phyloP scores from a whole-genome alignment of 2,113 vertebrate species.

The Himantopus leucocephalus region DNA sequence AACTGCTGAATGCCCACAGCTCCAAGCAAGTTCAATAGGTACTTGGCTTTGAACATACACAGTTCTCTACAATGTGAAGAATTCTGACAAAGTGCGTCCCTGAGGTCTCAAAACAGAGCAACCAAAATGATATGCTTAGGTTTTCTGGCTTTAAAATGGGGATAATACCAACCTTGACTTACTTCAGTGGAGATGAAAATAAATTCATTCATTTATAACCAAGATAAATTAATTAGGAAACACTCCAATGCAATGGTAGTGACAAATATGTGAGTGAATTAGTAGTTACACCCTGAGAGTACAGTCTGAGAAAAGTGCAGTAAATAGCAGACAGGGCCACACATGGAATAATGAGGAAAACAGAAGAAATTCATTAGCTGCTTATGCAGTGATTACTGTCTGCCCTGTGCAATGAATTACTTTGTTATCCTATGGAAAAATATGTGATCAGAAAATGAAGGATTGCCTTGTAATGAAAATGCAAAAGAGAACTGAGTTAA shows the following conservation, averaged over 20 bases:
- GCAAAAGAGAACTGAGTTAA: not conserved
- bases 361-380: not conserved
- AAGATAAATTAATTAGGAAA: not conserved
- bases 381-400: not conserved
- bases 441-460: not conserved
- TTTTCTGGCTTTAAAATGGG: not conserved
- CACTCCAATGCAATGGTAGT: not conserved
- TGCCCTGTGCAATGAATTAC: not conserved
- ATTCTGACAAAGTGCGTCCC: not conserved
- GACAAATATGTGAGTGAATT: not conserved
- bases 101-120: not conserved
- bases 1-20: not conserved
- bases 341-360: not conserved
- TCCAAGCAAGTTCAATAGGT: not conserved
- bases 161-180: not conserved
- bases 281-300: not conserved
- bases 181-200: not conserved
- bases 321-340: not conserved
- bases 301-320: not conserved
- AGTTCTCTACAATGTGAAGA: not conserved
- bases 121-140: not conserved
- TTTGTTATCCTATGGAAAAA: not conserved
- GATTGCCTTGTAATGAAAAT: not conserved
- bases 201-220: not conserved
- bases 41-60: not conserved